Evolutionary conservation across 64 coral and sea anemone species (phyloP).

Genomic region (Exaiptasia diaphana): DNA sequence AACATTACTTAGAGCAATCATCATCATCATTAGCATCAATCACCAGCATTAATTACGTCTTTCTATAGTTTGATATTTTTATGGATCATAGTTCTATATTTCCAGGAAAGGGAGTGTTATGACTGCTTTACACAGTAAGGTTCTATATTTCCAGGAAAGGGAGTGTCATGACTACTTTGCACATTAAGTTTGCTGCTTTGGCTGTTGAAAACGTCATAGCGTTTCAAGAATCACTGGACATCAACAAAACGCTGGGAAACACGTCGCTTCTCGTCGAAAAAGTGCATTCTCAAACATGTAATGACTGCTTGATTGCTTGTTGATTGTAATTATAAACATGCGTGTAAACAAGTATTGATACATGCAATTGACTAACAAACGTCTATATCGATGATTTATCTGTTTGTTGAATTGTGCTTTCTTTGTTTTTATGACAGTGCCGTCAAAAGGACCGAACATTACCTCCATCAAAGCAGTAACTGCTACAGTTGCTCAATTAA

Average conservation of each 20-base stretch:
- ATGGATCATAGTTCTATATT: too few species aligned
- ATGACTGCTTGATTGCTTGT: neutral
- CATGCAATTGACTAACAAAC: too few species aligned
- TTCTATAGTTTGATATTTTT: too few species aligned
- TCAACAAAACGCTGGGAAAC: neutral
- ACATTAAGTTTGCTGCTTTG: neutral
- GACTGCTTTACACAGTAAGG: too few species aligned
- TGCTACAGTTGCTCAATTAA: neutral
- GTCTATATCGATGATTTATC: too few species aligned
- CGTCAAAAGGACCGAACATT: neutral
- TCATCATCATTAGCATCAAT: too few species aligned
- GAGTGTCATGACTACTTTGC: constrained; percentile 7
- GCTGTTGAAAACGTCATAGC: neutral
- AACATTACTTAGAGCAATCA: too few species aligned
- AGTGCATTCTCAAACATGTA: neutral
- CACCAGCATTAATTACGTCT: too few species aligned
- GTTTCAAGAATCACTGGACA: neutral
- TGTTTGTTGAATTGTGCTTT: too few species aligned
- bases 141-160: constrained; percentile 1
- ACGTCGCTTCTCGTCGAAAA: neutral
- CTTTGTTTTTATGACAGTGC: neutral
- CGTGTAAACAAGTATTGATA: too few species aligned
- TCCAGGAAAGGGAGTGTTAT: constrained; percentile 6
- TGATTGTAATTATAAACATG: too few species aligned
- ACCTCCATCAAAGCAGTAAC: neutral